These are phyloP conservation scores for Moxostoma hubbsi DNA, from an alignment of 2,797 vertebrate genomes.

Conservation along the genomic window DNA sequence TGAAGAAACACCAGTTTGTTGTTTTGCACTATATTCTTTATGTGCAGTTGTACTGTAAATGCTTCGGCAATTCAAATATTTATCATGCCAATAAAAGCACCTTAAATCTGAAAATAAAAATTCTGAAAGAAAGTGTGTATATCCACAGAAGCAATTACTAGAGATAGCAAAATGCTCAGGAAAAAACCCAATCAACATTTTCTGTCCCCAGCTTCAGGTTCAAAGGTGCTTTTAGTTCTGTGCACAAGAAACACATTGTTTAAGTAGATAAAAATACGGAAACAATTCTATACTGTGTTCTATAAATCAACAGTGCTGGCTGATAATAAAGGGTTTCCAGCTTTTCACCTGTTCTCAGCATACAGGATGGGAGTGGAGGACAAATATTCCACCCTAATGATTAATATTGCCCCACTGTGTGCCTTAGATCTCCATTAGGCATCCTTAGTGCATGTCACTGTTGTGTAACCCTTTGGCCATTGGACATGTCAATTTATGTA, in stretches of 20 bases:
- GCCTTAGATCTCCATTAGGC: neutral
- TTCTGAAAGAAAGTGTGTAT: neutral
- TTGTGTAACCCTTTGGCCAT: neutral
- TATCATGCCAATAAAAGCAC: too few species aligned
- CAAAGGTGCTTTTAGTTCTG: neutral
- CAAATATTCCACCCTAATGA: slow-evolving; percentile 16
- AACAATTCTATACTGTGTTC: slow-evolving; percentile 26
- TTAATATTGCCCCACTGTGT: neutral
- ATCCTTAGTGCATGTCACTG: neutral
- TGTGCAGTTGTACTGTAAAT: too few species aligned
- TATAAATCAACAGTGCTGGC: slow-evolving; percentile 28
- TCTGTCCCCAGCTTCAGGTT: neutral
- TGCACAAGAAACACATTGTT: slow-evolving; percentile 1
- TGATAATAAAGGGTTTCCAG: slow-evolving; percentile 36
- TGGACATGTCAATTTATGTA: neutral
- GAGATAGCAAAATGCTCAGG: neutral
- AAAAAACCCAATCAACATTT: neutral
- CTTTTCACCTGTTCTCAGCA: slow-evolving; percentile 34
- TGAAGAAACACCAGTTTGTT: too few species aligned
- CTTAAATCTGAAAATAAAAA: neutral
- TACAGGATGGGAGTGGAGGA: slow-evolving; percentile 36
- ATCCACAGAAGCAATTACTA: neutral
- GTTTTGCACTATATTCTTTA: too few species aligned
- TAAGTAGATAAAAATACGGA: slow-evolving; percentile 18
- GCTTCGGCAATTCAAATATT: too few species aligned